These are phyloP conservation scores for Sinocyclocheilus anophthalmus DNA, from an alignment of 2,113 vertebrate genomes.

Conservation along the genomic window DNA sequence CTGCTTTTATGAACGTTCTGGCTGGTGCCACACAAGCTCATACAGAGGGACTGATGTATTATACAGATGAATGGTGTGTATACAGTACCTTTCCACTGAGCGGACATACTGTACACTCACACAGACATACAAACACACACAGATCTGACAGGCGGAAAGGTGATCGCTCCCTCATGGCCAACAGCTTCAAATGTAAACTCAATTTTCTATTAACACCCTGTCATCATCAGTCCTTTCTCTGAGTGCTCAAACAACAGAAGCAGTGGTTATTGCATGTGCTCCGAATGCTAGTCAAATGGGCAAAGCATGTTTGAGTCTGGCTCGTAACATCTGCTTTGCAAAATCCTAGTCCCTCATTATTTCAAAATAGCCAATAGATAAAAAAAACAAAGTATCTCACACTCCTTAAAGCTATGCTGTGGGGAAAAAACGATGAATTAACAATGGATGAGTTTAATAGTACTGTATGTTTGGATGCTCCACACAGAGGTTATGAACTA, in stretches of 20 bases:
- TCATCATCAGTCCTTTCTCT: not conserved
- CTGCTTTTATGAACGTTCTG: not conserved
- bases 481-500: constrained; percentile 1
- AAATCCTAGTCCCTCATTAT: not conserved
- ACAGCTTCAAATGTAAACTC: constrained; percentile 21
- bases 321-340: not conserved
- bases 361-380: not conserved
- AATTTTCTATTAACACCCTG: constrained; percentile 18
- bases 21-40: constrained; percentile 5
- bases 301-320: not conserved
- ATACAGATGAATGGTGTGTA: constrained; percentile 34
- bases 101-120: not conserved
- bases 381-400: not conserved
- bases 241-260: not conserved
- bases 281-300: too few species aligned
- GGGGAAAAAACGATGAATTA: not conserved
- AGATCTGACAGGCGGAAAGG: constrained; percentile 18
- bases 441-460: not conserved
- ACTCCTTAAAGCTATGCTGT: not conserved
- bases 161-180: constrained; percentile 27
- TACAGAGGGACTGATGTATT: constrained; percentile 20
- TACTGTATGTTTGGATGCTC: not conserved
- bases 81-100: constrained; percentile 30
- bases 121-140: constrained; percentile 15
- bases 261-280: not conserved